These are phyloP conservation scores for Sebastes kiyomatsui DNA, from an alignment of 2,797 vertebrate genomes.

Conservation along the genomic window DNA sequence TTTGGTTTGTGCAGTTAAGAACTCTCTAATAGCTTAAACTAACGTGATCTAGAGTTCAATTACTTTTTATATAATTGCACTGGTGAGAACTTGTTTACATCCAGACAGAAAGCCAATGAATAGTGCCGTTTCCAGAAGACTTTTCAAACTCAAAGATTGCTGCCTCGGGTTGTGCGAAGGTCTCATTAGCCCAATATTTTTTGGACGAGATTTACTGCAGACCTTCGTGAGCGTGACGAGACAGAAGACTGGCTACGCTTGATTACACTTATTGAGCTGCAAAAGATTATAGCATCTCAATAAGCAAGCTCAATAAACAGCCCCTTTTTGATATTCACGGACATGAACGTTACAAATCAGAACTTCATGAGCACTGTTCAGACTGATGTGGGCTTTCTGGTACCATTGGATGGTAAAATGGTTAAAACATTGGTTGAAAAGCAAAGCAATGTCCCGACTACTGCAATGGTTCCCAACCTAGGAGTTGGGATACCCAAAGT, in stretches of 20 bases:
- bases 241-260: neutral
- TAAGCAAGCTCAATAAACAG: neutral
- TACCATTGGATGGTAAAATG: no score
- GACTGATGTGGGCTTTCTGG: neutral
- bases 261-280: constrained; percentile 13
- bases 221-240: neutral
- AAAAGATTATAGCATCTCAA: neutral
- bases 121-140: neutral
- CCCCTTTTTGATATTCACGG: neutral
- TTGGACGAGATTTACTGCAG: neutral
- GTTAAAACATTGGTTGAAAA: no score
- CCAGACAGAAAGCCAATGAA: constrained; percentile 8
- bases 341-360: neutral
- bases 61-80: constrained; percentile 5
- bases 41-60: neutral
- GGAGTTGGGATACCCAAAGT: neutral
- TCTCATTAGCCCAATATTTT: constrained; percentile 33
- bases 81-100: constrained; percentile 1
- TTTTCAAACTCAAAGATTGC: neutral
- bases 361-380: neutral
- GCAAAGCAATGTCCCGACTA: neutral
- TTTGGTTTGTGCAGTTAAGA: neutral
- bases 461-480: neutral
- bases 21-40: neutral
- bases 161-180: constrained; percentile 25